Evolutionary conservation across 2,797 vertebrate genomes (phyloP), one percentile per base, ranked within the genome.

Genomic region (Brachymystax lenok): DNA sequence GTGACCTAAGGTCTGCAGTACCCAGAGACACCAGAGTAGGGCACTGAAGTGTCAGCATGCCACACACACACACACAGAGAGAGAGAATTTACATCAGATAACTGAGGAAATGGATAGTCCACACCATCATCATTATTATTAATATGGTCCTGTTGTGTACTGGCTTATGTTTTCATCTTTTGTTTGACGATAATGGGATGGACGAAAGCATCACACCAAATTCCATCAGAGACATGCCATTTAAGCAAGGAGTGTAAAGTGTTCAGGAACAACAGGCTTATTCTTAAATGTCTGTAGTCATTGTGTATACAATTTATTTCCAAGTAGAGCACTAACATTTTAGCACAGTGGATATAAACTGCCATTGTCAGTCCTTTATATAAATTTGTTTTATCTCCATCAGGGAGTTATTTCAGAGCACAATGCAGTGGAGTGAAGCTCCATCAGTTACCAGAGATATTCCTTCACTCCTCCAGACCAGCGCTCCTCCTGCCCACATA

Each of bases 371-470:
- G 69, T 1, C 79, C 81, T 82, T 74, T 40, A 76, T 79, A 76
- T 71, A 10, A 14, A 51, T 30, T 14, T 16, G 12, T 54, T 40
- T 80, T 74, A 70, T 84, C 72, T 88, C 80, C 83, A 74, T 61
- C 69, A 79, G 80, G 79, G 80, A 80, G 83, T 88, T 83, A 78
- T 85, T 80, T 85, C 56, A 14, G 80, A 85, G 82, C 81, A 93
- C 92, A 92, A 90, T 84, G 86, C 88, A 93, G 89, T 87, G 78
- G 77, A 61, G 74, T 14, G 76, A 70, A 77, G 85, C 83, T 83
- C 78, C 90, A 86, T 87, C 83, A 84, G 85, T 90, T 88, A 88
- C 89, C 88, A 82, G 80, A 87, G 80, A 70, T 86, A 86, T 91
- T 90, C 91, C 88, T 86, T 88, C 88, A 88, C 84, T 86, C 84